Evolutionary conservation across 92 coral and sea anemone species (phyloP).

Genomic region (Paragorgia papillata): DNA sequence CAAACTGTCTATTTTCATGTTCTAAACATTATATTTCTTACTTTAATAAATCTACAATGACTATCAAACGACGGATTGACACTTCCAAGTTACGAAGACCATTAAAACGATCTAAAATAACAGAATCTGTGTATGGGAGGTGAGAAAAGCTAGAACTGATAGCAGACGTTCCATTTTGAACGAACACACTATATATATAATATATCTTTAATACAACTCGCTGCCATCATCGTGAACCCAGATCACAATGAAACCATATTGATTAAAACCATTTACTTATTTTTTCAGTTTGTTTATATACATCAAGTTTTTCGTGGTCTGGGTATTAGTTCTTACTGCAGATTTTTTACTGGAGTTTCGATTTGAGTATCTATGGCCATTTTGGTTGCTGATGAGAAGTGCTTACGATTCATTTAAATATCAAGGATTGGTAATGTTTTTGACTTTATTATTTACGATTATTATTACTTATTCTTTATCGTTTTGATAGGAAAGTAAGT

Average conservation of each 20-base stretch:
- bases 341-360: constrained; percentile 99
- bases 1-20: neutral
- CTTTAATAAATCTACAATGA: constrained; percentile 12
- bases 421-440: constrained; percentile 90
- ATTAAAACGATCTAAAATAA: constrained; percentile 95
- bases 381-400: constrained; percentile 96
- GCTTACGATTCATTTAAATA: constrained; percentile 99
- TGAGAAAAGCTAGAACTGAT: constrained; percentile 49
- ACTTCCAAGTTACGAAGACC: constrained; percentile 98
- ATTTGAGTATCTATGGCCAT: constrained; percentile 99
- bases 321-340: constrained; percentile 97
- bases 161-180: constrained; percentile 11
- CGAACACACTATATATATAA: no score
- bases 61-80: constrained; percentile 96
- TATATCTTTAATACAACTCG: no score
- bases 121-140: constrained; percentile 99
- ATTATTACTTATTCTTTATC: constrained; percentile 36
- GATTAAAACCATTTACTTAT: constrained; percentile 15
- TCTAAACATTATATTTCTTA: neutral
- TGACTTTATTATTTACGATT: constrained; percentile 5
- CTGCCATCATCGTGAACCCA: no score
- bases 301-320: constrained; percentile 94
- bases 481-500: neutral
- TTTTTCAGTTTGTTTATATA: constrained; percentile 88
- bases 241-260: neutral